Base-by-base conservation (phyloP, 2,797 vertebrate species). In the Pelochelys cantorii region DNA sequence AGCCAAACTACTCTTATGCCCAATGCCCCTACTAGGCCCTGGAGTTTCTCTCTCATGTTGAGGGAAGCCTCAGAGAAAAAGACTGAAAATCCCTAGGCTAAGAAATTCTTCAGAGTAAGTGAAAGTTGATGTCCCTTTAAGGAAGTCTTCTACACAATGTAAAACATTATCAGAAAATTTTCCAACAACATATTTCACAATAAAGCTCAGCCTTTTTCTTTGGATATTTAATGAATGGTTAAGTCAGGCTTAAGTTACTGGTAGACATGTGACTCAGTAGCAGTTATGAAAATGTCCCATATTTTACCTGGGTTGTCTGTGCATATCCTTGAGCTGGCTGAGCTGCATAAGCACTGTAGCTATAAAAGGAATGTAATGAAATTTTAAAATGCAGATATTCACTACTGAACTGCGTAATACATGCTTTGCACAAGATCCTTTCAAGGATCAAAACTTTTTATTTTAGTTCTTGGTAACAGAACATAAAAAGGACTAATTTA, bases 291-390 rank as follows among this genome's bases (percentile, higher is more conserved):
- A 22, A 71, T 54, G 7, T 75, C 37, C 91, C 18, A 0, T 87
- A 62, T 23, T 95, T 98, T 98, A 99, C 99, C 99, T 99, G 99
- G 93, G 99, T 98, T 71, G 98, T 98, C 97, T 99, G 99, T 93
- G 98, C 99, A 96, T 99, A 99, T 95, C 94, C 98, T 97, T 99
- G 99, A 81, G 99, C 97, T 56, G 99, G 99, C 97, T 99, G 99
- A 83, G 99, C 98, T 93, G 98, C 98, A 88, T 99, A 99, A 2
- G 99, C 98, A 65, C 99, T 98, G 97, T 99, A 99, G 98, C 99
- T 99, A 97, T 52, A 94, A 95, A 96, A 88, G 52, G 65, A 98
- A 97, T 87, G 83, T 60, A 87, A 80, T 82, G 27, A 88, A 81
- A 86, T 94, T 88, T 97, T 82, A 87, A 93, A 79, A 91, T 1